Evolutionary conservation across 2,113 vertebrate species (phyloP).

Genomic region (Syngnathoides biaculeatus): DNA sequence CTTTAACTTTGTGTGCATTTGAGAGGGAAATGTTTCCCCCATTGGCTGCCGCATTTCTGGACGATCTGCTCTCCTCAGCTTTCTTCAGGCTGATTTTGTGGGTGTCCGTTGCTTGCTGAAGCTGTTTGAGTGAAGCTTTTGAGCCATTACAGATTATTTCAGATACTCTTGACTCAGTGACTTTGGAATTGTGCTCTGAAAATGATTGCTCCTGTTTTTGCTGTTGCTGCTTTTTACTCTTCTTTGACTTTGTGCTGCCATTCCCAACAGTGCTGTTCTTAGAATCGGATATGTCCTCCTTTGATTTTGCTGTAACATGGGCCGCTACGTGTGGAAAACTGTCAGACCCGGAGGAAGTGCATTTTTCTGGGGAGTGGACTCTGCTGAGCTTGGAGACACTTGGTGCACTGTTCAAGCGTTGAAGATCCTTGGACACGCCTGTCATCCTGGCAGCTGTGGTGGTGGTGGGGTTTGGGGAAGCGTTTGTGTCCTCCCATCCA

Average conservation of each 20-base stretch:
- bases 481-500: slow-evolving; percentile 68
- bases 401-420: slow-evolving; percentile 83
- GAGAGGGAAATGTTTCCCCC: slow-evolving; percentile 48
- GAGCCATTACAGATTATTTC: slow-evolving; percentile 46
- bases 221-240: slow-evolving; percentile 80
- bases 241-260: slow-evolving; percentile 74
- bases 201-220: slow-evolving; percentile 61
- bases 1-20: slow-evolving; percentile 71
- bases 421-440: slow-evolving; percentile 73
- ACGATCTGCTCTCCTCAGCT: slow-evolving; percentile 65
- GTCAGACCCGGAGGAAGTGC: slow-evolving; percentile 56
- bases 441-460: slow-evolving; percentile 33
- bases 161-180: slow-evolving; percentile 54
- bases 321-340: slow-evolving; percentile 54
- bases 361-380: slow-evolving; percentile 84
- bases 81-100: slow-evolving; percentile 58
- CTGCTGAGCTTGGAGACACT: slow-evolving; percentile 90
- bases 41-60: slow-evolving; percentile 62
- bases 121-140: slow-evolving; percentile 58
- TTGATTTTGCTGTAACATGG: slow-evolving; percentile 63
- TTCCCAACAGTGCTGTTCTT: slow-evolving; percentile 57
- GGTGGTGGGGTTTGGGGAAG: slow-evolving; percentile 24
- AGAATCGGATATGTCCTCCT: slow-evolving; percentile 65
- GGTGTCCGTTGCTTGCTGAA: slow-evolving; percentile 53
- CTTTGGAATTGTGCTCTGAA: slow-evolving; percentile 66